These are phyloP conservation scores for Phylloscopus whistleri DNA, from an alignment of 2,113 vertebrate species.

Conservation along the genomic window DNA sequence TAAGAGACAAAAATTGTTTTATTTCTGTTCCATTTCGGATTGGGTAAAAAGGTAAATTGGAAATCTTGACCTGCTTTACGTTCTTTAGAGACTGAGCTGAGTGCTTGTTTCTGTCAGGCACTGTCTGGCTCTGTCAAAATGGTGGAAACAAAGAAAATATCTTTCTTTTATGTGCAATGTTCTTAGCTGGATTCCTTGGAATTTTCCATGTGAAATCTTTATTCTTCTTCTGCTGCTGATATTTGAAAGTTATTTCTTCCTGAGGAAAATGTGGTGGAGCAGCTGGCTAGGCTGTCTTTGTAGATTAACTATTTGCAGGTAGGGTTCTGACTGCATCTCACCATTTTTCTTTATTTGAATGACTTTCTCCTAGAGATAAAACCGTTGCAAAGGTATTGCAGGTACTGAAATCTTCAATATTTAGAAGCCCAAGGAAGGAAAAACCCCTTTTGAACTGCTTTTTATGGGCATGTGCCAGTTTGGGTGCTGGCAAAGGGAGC, in stretches of 20 bases:
- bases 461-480: rapidly evolving
- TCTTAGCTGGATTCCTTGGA: not conserved
- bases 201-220: not conserved
- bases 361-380: not conserved
- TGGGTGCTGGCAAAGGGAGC: not conserved
- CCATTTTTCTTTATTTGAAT: not conserved
- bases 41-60: not conserved
- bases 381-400: not conserved
- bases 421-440: not conserved
- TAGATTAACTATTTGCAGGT: not conserved
- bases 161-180: not conserved
- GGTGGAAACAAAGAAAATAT: not conserved
- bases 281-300: not conserved
- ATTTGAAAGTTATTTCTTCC: not conserved
- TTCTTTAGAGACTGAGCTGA: not conserved
- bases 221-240: not conserved
- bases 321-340: not conserved
- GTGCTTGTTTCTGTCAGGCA: not conserved
- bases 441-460: not conserved
- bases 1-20: not conserved
- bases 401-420: not conserved
- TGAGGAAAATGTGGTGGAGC: not conserved
- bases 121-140: not conserved
- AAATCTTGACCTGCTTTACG: not conserved
- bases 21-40: not conserved